phyloP scores from a whole-genome alignment of 2,797 vertebrate genomes.

The Rhadinocentrus ornatus region DNA sequence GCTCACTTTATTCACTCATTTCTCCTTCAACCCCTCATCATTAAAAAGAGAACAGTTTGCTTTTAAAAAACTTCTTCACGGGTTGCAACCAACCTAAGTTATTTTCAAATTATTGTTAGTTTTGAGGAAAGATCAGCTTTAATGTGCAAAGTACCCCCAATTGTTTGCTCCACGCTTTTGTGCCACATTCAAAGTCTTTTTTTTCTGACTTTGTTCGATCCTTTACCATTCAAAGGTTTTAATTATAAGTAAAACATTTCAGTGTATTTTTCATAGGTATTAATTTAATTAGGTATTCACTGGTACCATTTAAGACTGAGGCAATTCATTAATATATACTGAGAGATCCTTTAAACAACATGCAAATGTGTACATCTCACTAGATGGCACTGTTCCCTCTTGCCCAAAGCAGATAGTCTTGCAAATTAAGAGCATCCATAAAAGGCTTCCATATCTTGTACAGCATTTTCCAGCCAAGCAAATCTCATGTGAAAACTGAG shows the following conservation, averaged over 20 bases:
- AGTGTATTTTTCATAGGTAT: not conserved
- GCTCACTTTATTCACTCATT: constrained; percentile 45
- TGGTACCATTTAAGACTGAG: not conserved
- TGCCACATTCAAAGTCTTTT: constrained; percentile 1
- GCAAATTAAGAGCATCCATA: constrained; percentile 30
- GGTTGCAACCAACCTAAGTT: not conserved
- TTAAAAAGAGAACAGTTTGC: constrained; percentile 26
- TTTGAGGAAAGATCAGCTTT: not conserved
- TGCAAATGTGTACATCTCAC: constrained; percentile 48
- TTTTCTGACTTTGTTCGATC: constrained; percentile 6
- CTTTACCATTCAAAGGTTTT: constrained; percentile 4
- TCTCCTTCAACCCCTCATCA: constrained; percentile 22
- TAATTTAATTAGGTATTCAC: constrained; percentile 2
- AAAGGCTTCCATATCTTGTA: constrained; percentile 55
- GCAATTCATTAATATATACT: not conserved
- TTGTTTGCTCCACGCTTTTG: constrained; percentile 8
- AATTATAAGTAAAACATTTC: not conserved
- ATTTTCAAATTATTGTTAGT: not conserved
- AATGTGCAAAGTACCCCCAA: not conserved
- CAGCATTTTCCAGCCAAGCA: constrained; percentile 54
- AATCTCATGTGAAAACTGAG: constrained; percentile 52
- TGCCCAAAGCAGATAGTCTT: constrained; percentile 30
- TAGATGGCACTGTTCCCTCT: constrained; percentile 81
- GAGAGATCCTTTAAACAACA: constrained; percentile 12
- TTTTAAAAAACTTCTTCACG: constrained; percentile 7